Base-by-base conservation (phyloP, 1,140 invertebrate species). In the Druon quercuslanigerum region DNA sequence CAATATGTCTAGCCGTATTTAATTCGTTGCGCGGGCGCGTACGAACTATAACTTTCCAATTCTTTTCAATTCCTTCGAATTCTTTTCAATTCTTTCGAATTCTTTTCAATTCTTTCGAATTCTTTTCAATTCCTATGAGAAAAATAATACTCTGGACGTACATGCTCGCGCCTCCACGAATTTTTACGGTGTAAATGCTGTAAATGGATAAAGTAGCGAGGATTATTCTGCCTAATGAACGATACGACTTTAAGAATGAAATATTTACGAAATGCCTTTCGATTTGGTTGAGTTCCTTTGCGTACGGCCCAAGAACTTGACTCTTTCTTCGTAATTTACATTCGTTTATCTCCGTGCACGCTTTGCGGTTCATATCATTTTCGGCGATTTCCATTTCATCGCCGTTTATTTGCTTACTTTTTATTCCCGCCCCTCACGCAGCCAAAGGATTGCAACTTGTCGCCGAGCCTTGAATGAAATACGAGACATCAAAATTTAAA, bases 151-250 rank as follows among this genome's bases (percentile, higher is more conserved):
- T n/a, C 25, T 66, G 57, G 72, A 74, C 52, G 51, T 66, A 14
- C 71, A 46, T 60, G 56, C 75, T 25, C 76, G n/a, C 72, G 73
- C 72, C 66, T 71, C 72, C 72, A 19, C 77, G 77, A 73, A 71
- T 52, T 71, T 11, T 73, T 72, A 72, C 77, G 74, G 77, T 78
- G 77, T 78, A 78, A 78, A 78, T 78, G 77, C 77, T 78, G 77
- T 78, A 78, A 75, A 78, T 78, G 73, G 71, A 66, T 66, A 46
- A 66, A 40, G 60, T 66, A 66, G 60, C 60, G 60, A 66, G 40
- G 60, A 66, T 46, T 46, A 46, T 66, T 66, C 20, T 66, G 60
- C 60, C 60, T 66, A 66, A 40, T 66, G 60, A 66, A 66, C 40
- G 60, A 66, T 46, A 66, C 20, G 20, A 60, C 20, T 60, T 13